Evolutionary conservation across 2,113 vertebrate genomes (phyloP), one percentile per base, ranked within the genome.

Genomic region (Naja naja): DNA sequence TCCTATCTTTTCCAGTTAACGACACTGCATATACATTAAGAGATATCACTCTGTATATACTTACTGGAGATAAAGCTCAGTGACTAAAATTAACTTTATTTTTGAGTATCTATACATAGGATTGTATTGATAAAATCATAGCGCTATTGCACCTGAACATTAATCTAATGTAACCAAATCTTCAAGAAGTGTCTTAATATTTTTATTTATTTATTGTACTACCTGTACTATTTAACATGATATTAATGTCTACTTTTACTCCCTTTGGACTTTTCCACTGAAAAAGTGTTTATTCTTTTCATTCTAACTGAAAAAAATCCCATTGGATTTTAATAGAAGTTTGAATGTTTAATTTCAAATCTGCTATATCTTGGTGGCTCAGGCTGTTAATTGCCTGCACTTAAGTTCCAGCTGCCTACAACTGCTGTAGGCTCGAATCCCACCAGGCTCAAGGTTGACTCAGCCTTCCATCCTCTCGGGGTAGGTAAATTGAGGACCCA

Each of bases 281-380:
- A 93, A 94, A 95, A 30, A 92, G 92, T 96, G 94, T 94, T 92
- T 55, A 39, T 55, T 89, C 96, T 95, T 55, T 95, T 96, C 94
- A 90, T 91, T 22, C 93, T 92, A 92, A 1, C 93, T 91, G 90
- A 89, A 97, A 96, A 94, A 89, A 97, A 96, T 95, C 3, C 43
- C 45, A 94, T 0, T 95, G 88, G 96, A 43, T 93, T 96, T 96
- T 95, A 96, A 95, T 93, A 97, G 95, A 94, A 96, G 94, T 95
- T 97, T 54, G 93, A 53, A 95, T 95, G 95, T 93, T 95, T 96
- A 94, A 95, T 94, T 96, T 97, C 93, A 55, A 94, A 64, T 96
- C 91, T 95, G 87, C 56, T 95, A 93, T 95, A 94, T n/a, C n/a
- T n/a, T n/a, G n/a, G n/a, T n/a, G n/a, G n/a, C n/a, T n/a, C n/a